phyloP scores from a whole-genome alignment of 1,140 invertebrate genomes.

The Drosophila sp. region DNA sequence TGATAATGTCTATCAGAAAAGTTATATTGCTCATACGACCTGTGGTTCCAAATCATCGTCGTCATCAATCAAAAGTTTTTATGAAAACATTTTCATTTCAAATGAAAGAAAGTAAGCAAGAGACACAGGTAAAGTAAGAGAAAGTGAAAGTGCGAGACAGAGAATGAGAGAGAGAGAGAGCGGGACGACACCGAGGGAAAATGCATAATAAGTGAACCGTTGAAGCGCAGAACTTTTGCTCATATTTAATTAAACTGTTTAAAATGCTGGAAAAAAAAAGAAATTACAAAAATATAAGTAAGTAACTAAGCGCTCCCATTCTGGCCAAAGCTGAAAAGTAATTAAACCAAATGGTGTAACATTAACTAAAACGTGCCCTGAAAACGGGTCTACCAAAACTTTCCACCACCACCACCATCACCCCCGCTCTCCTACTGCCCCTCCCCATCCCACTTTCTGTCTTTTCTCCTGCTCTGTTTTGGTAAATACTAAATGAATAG shows the following conservation, averaged over 20 bases:
- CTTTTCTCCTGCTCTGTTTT: slow-evolving; percentile 15
- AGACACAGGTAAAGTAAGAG: not conserved
- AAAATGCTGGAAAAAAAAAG: slow-evolving; percentile 13
- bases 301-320: slow-evolving; percentile 19
- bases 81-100: too few species aligned
- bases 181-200: not conserved
- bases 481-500: slow-evolving; percentile 56
- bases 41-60: not conserved
- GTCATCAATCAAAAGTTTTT: too few species aligned
- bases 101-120: not conserved
- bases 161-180: slow-evolving; percentile 1
- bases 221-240: slow-evolving; percentile 17
- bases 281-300: slow-evolving; percentile 16
- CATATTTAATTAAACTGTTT: slow-evolving; percentile 64
- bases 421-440: not conserved
- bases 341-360: slow-evolving; percentile 75
- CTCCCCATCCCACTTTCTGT: not conserved
- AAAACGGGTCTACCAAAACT: slow-evolving; percentile 20
- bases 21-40: not conserved
- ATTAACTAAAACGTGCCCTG: slow-evolving; percentile 66
- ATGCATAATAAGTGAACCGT: slow-evolving; percentile 10
- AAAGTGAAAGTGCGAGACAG: not conserved
- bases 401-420: not conserved
- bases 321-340: slow-evolving; percentile 64
- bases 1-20: not conserved